Evolutionary conservation across 2,888 invertebrate genomes (phyloP).

Genomic region (Rhodophaea formosa): DNA sequence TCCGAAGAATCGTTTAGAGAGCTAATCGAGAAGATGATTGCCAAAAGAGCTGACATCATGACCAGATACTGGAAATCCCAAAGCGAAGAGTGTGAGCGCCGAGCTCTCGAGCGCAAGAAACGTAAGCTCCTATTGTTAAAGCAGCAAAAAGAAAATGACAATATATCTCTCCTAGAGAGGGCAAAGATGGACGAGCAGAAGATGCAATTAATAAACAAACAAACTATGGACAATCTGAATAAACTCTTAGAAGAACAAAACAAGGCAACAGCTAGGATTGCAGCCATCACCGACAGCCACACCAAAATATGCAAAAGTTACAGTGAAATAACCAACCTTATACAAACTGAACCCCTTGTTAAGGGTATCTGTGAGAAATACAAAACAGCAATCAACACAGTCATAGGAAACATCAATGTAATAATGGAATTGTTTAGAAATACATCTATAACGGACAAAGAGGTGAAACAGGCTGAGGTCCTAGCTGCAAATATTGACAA

Average conservation of each 20-base stretch:
- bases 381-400: slow-evolving; percentile 55
- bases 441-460: slow-evolving; percentile 68
- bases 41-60: slow-evolving; percentile 55
- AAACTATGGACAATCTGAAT: slow-evolving; percentile 73
- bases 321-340: slow-evolving; percentile 74
- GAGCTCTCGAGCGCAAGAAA: slow-evolving; percentile 65
- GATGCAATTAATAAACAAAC: slow-evolving; percentile 62
- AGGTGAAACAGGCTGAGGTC: slow-evolving; percentile 79
- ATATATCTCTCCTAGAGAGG: slow-evolving; percentile 59
- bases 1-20: slow-evolving; percentile 54
- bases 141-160: slow-evolving; percentile 75
- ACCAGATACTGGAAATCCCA: slow-evolving; percentile 56
- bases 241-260: slow-evolving; percentile 75
- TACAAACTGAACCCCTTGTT: slow-evolving; percentile 63
- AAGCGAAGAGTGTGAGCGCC: slow-evolving; percentile 57
- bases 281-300: slow-evolving; percentile 81
- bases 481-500: slow-evolving; percentile 72
- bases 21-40: slow-evolving; percentile 60
- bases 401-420: slow-evolving; percentile 65
- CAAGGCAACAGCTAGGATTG: slow-evolving; percentile 67
- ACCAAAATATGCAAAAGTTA: slow-evolving; percentile 79
- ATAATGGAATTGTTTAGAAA: slow-evolving; percentile 70
- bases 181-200: slow-evolving; percentile 77
- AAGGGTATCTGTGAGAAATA: slow-evolving; percentile 69
- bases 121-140: slow-evolving; percentile 64